A percentile compares a stretch with the other conserved stretches of the same genome.
These are phyloP conservation scores for Lacerta viridis DNA, from an alignment of 2,797 vertebrate genomes.

Conservation along the genomic window DNA sequence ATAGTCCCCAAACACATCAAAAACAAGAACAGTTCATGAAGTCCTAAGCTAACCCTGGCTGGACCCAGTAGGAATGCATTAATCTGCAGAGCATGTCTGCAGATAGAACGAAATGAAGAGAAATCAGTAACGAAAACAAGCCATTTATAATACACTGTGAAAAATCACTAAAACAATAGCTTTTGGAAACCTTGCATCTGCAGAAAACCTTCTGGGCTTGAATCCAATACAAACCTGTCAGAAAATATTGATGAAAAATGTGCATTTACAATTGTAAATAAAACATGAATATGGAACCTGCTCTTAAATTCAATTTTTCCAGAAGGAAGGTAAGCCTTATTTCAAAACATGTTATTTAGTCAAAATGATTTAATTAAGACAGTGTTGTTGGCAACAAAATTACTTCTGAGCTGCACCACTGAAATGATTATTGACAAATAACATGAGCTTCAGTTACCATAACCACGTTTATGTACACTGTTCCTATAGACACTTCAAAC, in stretches of 20 bases:
- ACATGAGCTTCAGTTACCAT: constrained; percentile 55
- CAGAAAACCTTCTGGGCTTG: constrained; percentile 74
- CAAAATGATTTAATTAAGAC: constrained; percentile 73
- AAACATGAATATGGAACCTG: constrained; percentile 68
- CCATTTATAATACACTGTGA: constrained; percentile 64
- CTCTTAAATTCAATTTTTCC: constrained; percentile 67
- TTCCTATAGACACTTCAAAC: constrained; percentile 56
- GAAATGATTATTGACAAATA: constrained; percentile 64
- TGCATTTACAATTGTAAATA: constrained; percentile 75
- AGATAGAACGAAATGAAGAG: constrained; percentile 61
- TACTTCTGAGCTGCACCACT: constrained; percentile 46
- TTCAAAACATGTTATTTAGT: constrained; percentile 39
- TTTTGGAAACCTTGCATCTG: constrained; percentile 68
- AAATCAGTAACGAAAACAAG: constrained; percentile 68
- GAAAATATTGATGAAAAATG: constrained; percentile 76
- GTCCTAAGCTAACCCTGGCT: constrained; percentile 40
- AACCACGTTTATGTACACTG: constrained; percentile 54
- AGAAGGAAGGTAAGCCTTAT: constrained; percentile 44
- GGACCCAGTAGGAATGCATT: constrained; percentile 59
- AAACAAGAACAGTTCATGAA: constrained; percentile 61
- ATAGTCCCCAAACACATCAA: constrained; percentile 48
- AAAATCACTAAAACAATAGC: constrained; percentile 71
- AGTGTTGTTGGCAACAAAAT: constrained; percentile 63
- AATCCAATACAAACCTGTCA: constrained; percentile 77
- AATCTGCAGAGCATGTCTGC: constrained; percentile 58